These are phyloP conservation scores for Zygothrica quintamaculata DNA, from an alignment of 2,888 invertebrate species.

Conservation along the genomic window DNA sequence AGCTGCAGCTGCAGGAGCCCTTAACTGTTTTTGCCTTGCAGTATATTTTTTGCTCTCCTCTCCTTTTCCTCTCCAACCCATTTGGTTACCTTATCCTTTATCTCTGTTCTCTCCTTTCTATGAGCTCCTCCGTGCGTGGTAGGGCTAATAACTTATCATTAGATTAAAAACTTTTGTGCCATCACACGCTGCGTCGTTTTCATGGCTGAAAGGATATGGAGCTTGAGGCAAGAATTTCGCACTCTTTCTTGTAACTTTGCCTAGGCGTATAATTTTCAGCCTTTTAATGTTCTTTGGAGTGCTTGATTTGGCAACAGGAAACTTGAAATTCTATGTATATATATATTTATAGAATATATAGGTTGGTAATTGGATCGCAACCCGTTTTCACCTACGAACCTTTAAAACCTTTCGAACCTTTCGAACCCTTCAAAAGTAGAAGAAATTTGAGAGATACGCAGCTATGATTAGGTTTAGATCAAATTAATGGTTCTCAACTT, in stretches of 20 bases:
- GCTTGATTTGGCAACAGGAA: slow-evolving; percentile 18
- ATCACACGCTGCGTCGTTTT: slow-evolving; percentile 20
- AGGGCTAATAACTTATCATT: slow-evolving; percentile 66
- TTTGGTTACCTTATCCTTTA: not conserved
- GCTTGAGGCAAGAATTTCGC: slow-evolving; percentile 36
- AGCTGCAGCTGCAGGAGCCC: slow-evolving; percentile 24
- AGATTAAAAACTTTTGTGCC: slow-evolving; percentile 64
- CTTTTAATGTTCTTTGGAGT: slow-evolving; percentile 7
- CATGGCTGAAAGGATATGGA: slow-evolving; percentile 9
- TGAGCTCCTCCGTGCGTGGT: slow-evolving; percentile 11
- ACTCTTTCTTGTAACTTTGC: slow-evolving; percentile 43
- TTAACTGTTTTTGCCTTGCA: too few species aligned
- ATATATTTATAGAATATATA: not conserved
- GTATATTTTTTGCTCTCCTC: not conserved
- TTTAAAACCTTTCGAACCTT: too few species aligned
- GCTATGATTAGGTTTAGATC: too few species aligned
- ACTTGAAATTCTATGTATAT: not conserved
- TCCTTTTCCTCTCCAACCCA: not conserved
- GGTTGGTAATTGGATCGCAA: too few species aligned
- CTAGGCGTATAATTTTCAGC: slow-evolving; percentile 12
- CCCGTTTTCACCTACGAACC: too few species aligned
- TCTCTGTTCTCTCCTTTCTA: not conserved
- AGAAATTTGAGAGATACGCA: too few species aligned
- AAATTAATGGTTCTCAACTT: too few species aligned
- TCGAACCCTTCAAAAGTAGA: too few species aligned